Base-by-base conservation (phyloP, 2,113 vertebrate species). In the Labrus mixtus region DNA sequence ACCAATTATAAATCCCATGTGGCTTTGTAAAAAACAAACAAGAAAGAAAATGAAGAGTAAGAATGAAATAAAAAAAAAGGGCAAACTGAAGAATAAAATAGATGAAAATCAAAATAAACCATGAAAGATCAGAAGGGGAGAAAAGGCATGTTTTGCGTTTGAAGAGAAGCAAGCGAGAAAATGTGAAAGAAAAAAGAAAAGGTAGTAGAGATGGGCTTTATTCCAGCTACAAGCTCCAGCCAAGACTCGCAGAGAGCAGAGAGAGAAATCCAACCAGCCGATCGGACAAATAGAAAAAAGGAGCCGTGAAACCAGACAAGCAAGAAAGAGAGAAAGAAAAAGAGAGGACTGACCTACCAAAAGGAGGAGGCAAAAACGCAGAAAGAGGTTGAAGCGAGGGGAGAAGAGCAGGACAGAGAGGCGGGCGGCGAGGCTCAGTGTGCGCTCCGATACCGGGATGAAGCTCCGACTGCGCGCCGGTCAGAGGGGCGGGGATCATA, bases 311-410 rank as follows among this genome's bases (percentile, higher is more conserved):
- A n/a, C n/a, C n/a, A n/a, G n/a, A n/a, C n/a, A n/a, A n/a, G n/a
- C n/a, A n/a, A n/a, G n/a, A 13, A 36, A 12, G 29, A 67, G 29
- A 76, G 8, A 23, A 48, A 48, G 10, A 60, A 8, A 33, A 61
- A 58, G 10, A 56, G 54, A 66, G 17, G 22, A 70, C 5, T 65
- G 63, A 88, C 84, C 85, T 87, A 46, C 87, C 76, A 56, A 57
- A 15, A 36, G 73, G 8, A 55, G 51, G 69, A 69, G 68, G 66
- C 3, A 64, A 72, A 87, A 83, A 83, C 55, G 60, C 22, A 66
- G 2, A 33, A 39, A 81, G 72, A 74, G 25, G 59, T 50, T 56
- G 77, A 23, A 10, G 65, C 10, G 72, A 54, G 19, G 3, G 39
- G 25, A 56, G 58, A 4, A 4, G 54, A 50, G 73, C 61, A n/a